Percentiles rank a stretch among this genome's conserved stretches.
Evolutionary conservation across 1,140 invertebrate genomes (phyloP).

Genomic region (Drosophila prosaltans): DNA sequence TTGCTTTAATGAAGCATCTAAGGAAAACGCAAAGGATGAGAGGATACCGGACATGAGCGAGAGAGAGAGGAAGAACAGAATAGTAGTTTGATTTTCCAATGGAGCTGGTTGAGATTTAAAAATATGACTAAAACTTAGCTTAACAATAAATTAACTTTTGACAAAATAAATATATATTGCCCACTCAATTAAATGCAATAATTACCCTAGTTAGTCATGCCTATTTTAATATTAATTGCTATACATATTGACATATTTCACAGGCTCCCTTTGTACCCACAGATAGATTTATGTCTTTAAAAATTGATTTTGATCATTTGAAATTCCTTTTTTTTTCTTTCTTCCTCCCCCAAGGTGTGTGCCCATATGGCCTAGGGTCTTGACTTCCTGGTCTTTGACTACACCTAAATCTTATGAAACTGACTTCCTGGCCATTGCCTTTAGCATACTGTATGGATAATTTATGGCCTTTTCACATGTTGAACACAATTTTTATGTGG

Average conservation of each 20-base stretch:
- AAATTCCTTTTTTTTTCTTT: background rate
- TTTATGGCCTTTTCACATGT: slow-evolving; percentile 81
- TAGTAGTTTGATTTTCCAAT: background rate
- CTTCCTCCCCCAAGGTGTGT: slow-evolving; percentile 54
- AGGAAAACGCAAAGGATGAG: slow-evolving; percentile 23
- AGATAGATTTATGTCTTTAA: slow-evolving; percentile 62
- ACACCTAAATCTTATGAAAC: slow-evolving; percentile 56
- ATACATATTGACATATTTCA: slow-evolving; percentile 44
- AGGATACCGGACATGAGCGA: background rate
- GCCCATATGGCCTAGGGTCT: slow-evolving; percentile 66
- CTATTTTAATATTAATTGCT: slow-evolving; percentile 74
- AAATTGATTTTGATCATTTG: slow-evolving; percentile 73
- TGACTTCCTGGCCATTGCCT: slow-evolving; percentile 49
- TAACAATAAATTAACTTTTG: slow-evolving; percentile 39
- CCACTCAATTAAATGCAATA: slow-evolving; percentile 42
- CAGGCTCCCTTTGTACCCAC: slow-evolving; percentile 17
- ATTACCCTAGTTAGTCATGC: slow-evolving; percentile 70
- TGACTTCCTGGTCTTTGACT: slow-evolving; percentile 54
- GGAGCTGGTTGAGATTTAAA: background rate
- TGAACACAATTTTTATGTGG: slow-evolving; percentile 81
- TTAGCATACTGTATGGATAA: slow-evolving; percentile 40
- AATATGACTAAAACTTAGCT: background rate
- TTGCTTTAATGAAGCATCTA: slow-evolving; percentile 43
- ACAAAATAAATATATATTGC: slow-evolving; percentile 9
- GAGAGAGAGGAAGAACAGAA: background rate